A percentile compares a stretch with the other conserved stretches of the same genome.
These are phyloP conservation scores for Formica selysi DNA, from an alignment of 1,140 invertebrate species.

Conservation along the genomic window DNA sequence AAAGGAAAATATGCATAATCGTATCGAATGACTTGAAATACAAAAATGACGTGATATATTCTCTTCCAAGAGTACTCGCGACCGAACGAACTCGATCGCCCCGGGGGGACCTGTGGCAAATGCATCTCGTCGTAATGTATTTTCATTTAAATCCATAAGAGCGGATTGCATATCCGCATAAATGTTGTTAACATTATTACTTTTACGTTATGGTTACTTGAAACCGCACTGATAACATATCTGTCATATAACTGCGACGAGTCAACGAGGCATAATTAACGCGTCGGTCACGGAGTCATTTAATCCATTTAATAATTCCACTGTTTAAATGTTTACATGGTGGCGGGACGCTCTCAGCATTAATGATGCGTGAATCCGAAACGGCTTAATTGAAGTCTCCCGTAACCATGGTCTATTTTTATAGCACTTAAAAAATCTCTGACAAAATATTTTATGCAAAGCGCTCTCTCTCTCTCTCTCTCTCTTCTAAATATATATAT, in stretches of 20 bases:
- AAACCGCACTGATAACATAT: constrained; percentile 38
- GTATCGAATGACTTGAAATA: constrained; percentile 43
- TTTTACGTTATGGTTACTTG: constrained; percentile 57
- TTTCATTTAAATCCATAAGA: constrained; percentile 63
- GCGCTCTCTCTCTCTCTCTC: too few relatives aligned
- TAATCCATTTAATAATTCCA: constrained; percentile 59
- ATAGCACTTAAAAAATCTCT: neutral
- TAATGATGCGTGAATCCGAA: constrained; percentile 49
- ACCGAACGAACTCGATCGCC: constrained; percentile 28
- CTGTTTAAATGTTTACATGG: constrained; percentile 55
- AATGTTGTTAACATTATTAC: constrained; percentile 59
- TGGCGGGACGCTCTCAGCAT: constrained; percentile 22
- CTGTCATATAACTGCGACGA: constrained; percentile 39
- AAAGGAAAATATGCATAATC: constrained; percentile 4
- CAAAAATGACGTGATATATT: neutral
- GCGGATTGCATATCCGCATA: neutral
- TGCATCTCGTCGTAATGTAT: constrained; percentile 61
- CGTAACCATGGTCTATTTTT: constrained; percentile 22
- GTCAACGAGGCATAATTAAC: constrained; percentile 46
- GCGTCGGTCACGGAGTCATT: constrained; percentile 36
- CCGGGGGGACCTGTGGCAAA: neutral
- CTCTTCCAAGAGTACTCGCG: constrained; percentile 3
- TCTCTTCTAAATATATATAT: too few relatives aligned
- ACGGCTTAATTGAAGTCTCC: constrained; percentile 32
- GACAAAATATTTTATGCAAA: constrained; percentile 16